phyloP scores from a whole-genome alignment of 2,797 vertebrate species.

The Smutsia temminckii region DNA sequence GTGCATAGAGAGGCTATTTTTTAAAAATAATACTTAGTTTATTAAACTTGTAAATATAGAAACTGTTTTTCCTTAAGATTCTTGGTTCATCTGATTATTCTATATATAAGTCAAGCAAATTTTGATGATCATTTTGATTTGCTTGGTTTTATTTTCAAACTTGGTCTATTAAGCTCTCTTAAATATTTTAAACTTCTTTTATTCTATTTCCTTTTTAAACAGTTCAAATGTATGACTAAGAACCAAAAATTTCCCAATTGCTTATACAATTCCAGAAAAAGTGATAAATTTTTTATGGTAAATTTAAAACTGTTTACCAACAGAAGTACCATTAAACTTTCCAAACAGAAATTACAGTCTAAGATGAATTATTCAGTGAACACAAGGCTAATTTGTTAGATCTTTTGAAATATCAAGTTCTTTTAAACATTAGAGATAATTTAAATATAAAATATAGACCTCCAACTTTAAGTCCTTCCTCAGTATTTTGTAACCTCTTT shows the following conservation, averaged over 20 bases:
- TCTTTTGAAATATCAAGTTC: background rate
- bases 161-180: background rate
- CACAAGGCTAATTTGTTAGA: background rate
- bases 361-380: background rate
- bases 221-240: background rate
- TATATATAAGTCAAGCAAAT: background rate
- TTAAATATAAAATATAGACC: constrained; percentile 30
- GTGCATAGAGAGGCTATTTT: background rate
- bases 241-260: background rate
- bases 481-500: background rate
- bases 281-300: background rate
- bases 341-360: background rate
- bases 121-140: background rate
- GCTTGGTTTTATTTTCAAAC: background rate
- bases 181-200: constrained; percentile 17
- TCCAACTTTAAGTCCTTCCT: background rate
- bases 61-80: background rate
- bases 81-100: background rate
- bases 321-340: background rate
- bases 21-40: background rate
- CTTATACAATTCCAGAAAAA: background rate
- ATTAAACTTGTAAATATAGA: background rate
- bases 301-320: background rate
- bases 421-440: constrained; percentile 11
- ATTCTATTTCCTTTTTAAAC: background rate